Evolutionary conservation across 2,888 invertebrate genomes (phyloP).

Genomic region (Cremastobaeus sp.): DNA sequence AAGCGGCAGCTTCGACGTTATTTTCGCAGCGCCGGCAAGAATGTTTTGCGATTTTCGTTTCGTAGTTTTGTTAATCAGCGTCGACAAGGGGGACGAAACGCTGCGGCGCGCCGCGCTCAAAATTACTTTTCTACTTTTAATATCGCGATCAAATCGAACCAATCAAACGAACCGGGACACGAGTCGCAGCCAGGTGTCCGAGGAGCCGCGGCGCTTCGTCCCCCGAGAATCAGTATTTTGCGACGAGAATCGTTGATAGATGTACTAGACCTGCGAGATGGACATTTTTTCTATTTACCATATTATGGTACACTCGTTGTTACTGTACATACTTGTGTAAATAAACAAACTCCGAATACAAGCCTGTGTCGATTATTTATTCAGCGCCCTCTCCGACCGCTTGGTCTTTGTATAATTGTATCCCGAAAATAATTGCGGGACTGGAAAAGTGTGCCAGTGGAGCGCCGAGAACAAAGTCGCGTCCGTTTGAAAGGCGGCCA

Average conservation of each 20-base stretch:
- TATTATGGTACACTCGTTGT: slow-evolving; percentile 46
- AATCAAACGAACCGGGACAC: too few species aligned
- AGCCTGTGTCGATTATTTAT: too few species aligned
- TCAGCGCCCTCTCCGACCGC: too few species aligned
- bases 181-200: too few species aligned
- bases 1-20: neutral
- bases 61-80: slow-evolving; percentile 2
- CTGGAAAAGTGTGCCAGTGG: slow-evolving; percentile 1
- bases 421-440: neutral
- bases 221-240: slow-evolving; percentile 26
- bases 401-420: too few species aligned
- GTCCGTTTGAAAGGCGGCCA: too few species aligned
- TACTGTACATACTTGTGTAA: slow-evolving; percentile 52
- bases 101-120: neutral
- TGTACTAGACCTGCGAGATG: slow-evolving; percentile 24
- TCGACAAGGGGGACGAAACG: slow-evolving; percentile 14
- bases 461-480: too few species aligned
- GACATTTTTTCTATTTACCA: slow-evolving; percentile 48
- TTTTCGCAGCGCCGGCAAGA: neutral
- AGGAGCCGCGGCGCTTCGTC: slow-evolving; percentile 8
- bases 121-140: slow-evolving; percentile 4
- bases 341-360: slow-evolving; percentile 34
- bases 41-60: neutral
- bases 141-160: neutral
- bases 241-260: slow-evolving; percentile 9